Evolutionary conservation across 2,113 vertebrate species (phyloP), one percentile per base, ranked within the genome.

Genomic region (Phalacrocorax brasilianus): DNA sequence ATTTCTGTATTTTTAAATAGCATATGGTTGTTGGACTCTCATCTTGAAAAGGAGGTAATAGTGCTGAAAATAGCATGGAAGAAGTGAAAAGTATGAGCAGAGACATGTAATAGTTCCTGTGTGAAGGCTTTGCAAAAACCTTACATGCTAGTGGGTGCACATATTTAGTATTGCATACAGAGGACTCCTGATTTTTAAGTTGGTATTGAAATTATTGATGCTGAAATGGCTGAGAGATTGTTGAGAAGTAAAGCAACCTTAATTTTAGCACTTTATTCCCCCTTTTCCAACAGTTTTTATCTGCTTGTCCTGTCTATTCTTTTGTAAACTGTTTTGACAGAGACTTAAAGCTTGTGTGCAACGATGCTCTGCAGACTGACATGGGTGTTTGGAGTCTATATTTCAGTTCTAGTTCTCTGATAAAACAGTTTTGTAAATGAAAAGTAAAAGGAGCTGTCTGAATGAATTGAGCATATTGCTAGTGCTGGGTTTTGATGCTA

Each of bases 401-500:
- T 91, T 92, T 93, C 59, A 23, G 55, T 76, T 89, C 62, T 55
- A 27, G 42, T 83, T 79, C 42, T 3, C 61, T 88, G 71, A 73
- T 86, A 40, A 65, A 91, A 50, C 11, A 63, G 20, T 70, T 87
- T 72, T 53, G 40, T 91, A 87, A 87, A 87, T 91, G 66, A 87
- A 78, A 85, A 19, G n/a, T 81, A 18, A 11, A 88, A 52, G 40
- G 18, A 79, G 20, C 59, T 83, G 42, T 71, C 68, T 97, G 67
- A 95, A n/a, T 68, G 27, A 62, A 50, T 40, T 35, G 33, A 70
- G 17, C 19, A 70, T 87, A 55, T 59, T 91, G 44, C 65, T 89
- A 68, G 4, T 33, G 52, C 75, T 81, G 49, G 33, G 45, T 94
- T 95, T 91, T 94, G 80, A 65, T 94, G 56, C 71, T 92, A 27